These are phyloP conservation scores for Diuraphis noxia DNA, from an alignment of 1,140 invertebrate genomes.

Conservation along the genomic window DNA sequence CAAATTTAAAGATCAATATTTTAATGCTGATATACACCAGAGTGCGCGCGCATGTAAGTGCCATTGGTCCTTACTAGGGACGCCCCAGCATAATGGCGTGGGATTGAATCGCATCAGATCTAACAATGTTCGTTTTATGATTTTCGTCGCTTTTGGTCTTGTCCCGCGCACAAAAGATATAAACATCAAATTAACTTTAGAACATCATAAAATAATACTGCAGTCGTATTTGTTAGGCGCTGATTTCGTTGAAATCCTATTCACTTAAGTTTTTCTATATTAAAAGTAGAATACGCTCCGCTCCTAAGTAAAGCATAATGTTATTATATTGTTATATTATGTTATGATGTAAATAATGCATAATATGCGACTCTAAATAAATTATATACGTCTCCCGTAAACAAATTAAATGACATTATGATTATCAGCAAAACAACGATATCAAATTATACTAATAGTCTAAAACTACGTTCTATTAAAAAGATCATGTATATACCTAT, in stretches of 20 bases:
- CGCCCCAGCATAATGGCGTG: conserved; percentile 52
- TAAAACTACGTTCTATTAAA: background rate
- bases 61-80: conserved; percentile 52
- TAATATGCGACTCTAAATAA: background rate
- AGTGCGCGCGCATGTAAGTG: conserved; percentile 53
- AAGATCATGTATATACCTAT: background rate
- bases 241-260: background rate
- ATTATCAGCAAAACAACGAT: background rate
- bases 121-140: conserved; percentile 40
- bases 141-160: background rate
- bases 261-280: background rate
- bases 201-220: background rate
- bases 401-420: background rate
- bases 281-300: background rate
- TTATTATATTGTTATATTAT: background rate
- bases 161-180: background rate
- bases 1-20: conserved; percentile 54
- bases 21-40: conserved; percentile 48
- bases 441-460: background rate
- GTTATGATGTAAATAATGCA: background rate
- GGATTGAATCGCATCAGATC: conserved; percentile 43
- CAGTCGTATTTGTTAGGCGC: background rate
- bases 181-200: background rate
- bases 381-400: background rate
- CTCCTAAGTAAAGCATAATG: background rate